phyloP scores from a whole-genome alignment of 2,113 vertebrate species.

The Baryphthengus martii region DNA sequence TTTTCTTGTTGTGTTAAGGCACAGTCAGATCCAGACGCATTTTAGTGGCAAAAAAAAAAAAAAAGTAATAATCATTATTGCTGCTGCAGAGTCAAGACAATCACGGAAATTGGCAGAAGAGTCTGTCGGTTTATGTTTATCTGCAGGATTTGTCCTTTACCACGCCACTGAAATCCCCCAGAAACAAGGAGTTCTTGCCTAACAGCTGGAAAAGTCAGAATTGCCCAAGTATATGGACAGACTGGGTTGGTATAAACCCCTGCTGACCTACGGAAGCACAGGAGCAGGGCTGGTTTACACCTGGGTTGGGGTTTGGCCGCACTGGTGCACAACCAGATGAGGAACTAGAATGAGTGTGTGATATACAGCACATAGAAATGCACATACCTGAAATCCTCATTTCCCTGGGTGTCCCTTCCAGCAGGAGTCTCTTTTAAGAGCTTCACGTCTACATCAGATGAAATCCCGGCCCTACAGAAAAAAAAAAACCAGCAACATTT shows the following conservation, averaged over 20 bases:
- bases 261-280: no score
- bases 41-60: background rate
- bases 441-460: background rate
- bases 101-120: rapidly evolving
- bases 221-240: background rate
- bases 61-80: background rate
- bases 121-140: background rate
- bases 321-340: no score
- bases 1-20: background rate
- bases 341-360: rapidly evolving
- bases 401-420: background rate
- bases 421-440: background rate
- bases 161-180: background rate
- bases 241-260: background rate
- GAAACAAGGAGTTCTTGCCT: background rate
- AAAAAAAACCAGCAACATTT: background rate
- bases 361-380: rapidly evolving
- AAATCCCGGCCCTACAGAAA: background rate
- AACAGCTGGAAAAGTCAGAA: rapidly evolving
- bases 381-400: background rate
- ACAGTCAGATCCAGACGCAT: background rate
- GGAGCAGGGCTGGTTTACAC: background rate
- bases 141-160: background rate
- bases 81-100: background rate
- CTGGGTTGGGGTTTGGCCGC: background rate